These are phyloP conservation scores for Oscheius sp. DNA, from an alignment of 2,888 invertebrate species.

Conservation along the genomic window DNA sequence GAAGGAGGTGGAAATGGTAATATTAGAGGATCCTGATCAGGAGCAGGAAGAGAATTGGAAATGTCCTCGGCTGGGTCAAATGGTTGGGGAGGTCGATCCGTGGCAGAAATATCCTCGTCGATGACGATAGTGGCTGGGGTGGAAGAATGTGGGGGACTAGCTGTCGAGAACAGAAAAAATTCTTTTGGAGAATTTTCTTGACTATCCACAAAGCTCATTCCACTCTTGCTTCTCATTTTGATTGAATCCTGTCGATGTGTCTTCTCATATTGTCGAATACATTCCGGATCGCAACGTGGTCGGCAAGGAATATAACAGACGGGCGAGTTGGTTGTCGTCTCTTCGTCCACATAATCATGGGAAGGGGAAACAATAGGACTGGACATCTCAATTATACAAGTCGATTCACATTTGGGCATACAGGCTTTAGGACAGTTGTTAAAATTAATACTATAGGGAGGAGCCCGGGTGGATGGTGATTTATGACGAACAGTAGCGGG, in stretches of 20 bases:
- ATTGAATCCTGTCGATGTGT: background rate
- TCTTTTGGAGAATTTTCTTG: too few relatives aligned
- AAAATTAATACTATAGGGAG: conserved; percentile 5
- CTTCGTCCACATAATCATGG: conserved; percentile 10
- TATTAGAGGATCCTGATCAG: background rate
- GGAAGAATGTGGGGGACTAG: background rate
- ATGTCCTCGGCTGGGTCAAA: background rate
- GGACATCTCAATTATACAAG: conserved; percentile 32
- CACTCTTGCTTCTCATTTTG: too few relatives aligned
- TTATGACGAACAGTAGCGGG: background rate
- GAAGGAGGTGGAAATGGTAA: background rate
- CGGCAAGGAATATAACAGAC: conserved; percentile 29
- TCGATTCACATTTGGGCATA: conserved; percentile 17
- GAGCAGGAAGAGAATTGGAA: background rate
- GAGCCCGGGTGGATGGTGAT: background rate
- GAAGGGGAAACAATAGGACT: conserved; percentile 3
- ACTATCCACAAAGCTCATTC: too few relatives aligned
- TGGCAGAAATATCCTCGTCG: background rate
- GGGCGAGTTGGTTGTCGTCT: background rate
- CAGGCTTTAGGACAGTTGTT: conserved; percentile 16
- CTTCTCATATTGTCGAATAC: conserved; percentile 4
- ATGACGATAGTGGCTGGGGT: conserved; percentile 1
- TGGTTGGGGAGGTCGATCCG: background rate
- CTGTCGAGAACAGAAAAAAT: background rate
- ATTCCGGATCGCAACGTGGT: conserved; percentile 3